Evolutionary conservation across 53 echinoderm and acorn worm species (phyloP), one percentile per base, ranked within the genome.

Genomic region (Temnopleurus reevesii): DNA sequence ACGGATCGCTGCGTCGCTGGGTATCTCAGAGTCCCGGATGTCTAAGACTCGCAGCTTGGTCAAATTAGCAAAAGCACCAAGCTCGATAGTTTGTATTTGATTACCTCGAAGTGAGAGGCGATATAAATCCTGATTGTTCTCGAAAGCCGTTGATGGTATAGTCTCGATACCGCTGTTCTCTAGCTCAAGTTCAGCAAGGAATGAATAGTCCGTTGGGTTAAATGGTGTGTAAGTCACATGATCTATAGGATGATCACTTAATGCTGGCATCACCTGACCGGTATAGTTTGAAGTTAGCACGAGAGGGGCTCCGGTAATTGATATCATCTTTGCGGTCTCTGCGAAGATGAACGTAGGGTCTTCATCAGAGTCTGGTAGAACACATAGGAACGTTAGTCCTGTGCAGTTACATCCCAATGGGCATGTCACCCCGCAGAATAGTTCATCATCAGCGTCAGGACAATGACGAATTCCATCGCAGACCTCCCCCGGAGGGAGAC

Each of bases 381-480:
- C 46, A 23, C 85, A 85, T 10, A 26, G 0, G 25, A 60, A 59
- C 4, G 15, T 46, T 25, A 85, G 61, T 13, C 85, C 85, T 12
- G 59, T 46, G 27, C 85, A 85, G 44, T 38, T 59, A 30, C 85
- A 85, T 1, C 85, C 85, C 31, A 4, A 9, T 25, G 85, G 85
- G 12, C 85, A 85, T 4, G 27, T 30, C n/a, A 85, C 59, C 25
- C 82, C 76, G 33, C 89, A 84, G 6, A 89, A 81, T 21, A 77
- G 83, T 77, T 89, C 82, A 27, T 89, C 90, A 71, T 92, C 92
- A 44, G 81, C 83, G 0, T 65, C 44, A 45, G 82, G 89, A 59
- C 92, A 92, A 3, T 92, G 77, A 45, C 55, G 45, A n/a, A 65
- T 36, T 13, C 83, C 83, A 51, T 92, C 89, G 56, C 92, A 92